These are phyloP conservation scores for Entomyzon cyanotis DNA, from an alignment of 2,113 vertebrate genomes.

Conservation along the genomic window DNA sequence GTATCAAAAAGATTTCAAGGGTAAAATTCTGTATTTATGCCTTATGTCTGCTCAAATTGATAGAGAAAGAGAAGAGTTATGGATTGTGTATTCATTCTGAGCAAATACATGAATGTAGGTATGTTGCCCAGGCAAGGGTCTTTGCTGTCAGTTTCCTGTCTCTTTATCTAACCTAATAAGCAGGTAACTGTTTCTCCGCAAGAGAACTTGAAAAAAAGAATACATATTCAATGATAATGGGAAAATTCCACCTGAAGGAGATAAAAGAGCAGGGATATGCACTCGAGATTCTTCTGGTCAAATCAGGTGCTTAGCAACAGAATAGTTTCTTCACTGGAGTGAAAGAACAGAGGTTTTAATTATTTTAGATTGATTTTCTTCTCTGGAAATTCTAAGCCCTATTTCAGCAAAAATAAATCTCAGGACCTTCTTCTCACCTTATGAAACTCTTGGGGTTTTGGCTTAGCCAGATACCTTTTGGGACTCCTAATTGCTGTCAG, in stretches of 20 bases:
- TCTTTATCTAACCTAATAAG: neutral
- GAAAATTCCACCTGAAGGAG: neutral
- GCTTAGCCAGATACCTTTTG: neutral
- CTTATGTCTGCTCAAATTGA: neutral
- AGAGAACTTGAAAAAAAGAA: neutral
- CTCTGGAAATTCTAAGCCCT: neutral
- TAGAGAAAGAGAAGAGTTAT: neutral
- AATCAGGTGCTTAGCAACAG: neutral
- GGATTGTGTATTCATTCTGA: neutral
- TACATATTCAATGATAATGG: neutral
- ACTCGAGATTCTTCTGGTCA: neutral
- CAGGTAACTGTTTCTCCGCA: neutral
- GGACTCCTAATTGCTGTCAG: neutral
- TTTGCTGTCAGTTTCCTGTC: neutral
- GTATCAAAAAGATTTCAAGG: neutral
- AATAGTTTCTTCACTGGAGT: neutral
- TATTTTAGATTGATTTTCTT: neutral
- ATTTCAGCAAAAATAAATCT: neutral
- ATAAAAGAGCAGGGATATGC: neutral
- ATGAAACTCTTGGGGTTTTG: neutral
- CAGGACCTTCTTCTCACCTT: neutral
- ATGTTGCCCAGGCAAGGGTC: neutral
- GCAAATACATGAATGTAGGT: neutral
- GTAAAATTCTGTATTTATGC: neutral
- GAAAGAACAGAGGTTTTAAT: neutral